Percentiles rank a stretch among this genome's conserved stretches.
Evolutionary conservation across 1,140 invertebrate genomes (phyloP).

Genomic region (Papilio machaon): DNA sequence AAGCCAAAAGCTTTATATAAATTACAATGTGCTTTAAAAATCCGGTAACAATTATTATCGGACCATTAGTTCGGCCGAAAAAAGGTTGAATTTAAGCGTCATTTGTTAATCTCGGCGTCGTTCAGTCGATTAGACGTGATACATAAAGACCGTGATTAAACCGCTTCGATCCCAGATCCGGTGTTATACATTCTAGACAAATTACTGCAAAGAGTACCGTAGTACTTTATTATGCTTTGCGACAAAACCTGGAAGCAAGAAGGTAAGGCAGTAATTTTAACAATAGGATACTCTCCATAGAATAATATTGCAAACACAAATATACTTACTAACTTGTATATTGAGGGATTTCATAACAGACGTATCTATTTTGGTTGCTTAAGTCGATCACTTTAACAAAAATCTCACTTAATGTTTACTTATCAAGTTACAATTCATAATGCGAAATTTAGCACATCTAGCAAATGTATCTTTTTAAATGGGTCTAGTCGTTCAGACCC

Average conservation of each 20-base stretch:
- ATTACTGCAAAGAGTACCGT: background rate
- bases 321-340: background rate
- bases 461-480: background rate
- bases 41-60: constrained; percentile 62
- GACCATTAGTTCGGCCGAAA: constrained; percentile 72
- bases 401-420: too few species aligned
- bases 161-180: constrained; percentile 14
- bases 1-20: constrained; percentile 32
- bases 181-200: constrained; percentile 33
- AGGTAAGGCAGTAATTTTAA: constrained; percentile 1
- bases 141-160: constrained; percentile 52
- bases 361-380: too few species aligned
- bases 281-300: background rate
- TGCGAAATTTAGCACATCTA: too few species aligned
- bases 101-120: constrained; percentile 67
- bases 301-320: background rate
- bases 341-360: too few species aligned
- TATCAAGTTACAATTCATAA: too few species aligned
- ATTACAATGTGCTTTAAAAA: constrained; percentile 59
- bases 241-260: background rate
- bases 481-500: background rate
- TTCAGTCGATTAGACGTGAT: constrained; percentile 64
- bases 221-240: constrained; percentile 2
- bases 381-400: too few species aligned
- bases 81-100: constrained; percentile 75